A percentile compares a stretch with the other conserved stretches of the same genome.
These are phyloP conservation scores for Caenorhabditis tropicalis DNA, from an alignment of 1,140 invertebrate species.

Conservation along the genomic window DNA sequence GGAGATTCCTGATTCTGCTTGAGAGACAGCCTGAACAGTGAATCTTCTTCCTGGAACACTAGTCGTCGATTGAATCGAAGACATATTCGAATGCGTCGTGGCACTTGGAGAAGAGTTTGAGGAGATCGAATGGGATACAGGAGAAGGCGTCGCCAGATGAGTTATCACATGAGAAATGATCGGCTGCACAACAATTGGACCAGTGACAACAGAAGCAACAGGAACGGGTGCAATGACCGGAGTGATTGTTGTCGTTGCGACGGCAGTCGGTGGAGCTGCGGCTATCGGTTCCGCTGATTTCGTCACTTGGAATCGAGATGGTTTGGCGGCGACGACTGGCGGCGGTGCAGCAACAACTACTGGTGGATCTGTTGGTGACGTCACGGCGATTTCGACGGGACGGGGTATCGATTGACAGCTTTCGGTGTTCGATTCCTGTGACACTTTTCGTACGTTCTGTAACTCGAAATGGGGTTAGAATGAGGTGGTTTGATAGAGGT, in stretches of 20 bases:
- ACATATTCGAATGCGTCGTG: constrained; percentile 45
- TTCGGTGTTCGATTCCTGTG: constrained; percentile 8
- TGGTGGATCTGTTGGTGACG: neutral
- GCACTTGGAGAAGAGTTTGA: constrained; percentile 34
- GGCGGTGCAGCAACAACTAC: neutral
- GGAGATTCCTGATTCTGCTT: constrained; percentile 24
- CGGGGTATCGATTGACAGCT: neutral
- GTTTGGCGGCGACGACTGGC: neutral
- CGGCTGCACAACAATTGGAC: neutral
- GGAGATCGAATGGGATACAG: constrained; percentile 10
- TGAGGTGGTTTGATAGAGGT: neutral
- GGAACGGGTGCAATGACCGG: neutral
- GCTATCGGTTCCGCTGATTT: constrained; percentile 11
- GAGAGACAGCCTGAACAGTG: neutral
- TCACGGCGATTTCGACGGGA: neutral
- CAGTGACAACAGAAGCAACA: neutral
- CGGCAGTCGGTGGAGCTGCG: neutral
- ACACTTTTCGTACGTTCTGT: constrained; percentile 6
- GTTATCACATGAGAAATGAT: constrained; percentile 2
- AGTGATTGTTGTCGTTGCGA: constrained; percentile 3
- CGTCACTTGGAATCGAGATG: constrained; percentile 35
- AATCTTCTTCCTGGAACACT: constrained; percentile 39
- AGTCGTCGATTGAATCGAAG: constrained; percentile 33
- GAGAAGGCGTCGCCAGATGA: constrained; percentile 6
- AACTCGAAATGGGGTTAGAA: neutral